Base-by-base conservation (phyloP, 1,140 invertebrate genomes). In the Antheraea mylitta region DNA sequence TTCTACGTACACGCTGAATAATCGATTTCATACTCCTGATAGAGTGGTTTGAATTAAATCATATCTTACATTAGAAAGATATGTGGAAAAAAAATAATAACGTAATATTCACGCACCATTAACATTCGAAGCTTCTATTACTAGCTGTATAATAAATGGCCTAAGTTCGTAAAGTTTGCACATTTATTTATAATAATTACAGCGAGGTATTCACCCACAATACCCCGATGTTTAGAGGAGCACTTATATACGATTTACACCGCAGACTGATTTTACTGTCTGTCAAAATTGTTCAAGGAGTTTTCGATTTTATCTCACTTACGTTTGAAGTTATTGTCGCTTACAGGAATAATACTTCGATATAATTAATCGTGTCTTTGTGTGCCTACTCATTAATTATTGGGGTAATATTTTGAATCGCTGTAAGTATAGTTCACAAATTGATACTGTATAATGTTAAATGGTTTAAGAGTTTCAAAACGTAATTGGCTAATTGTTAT, bases 121-220 rank as follows among this genome's bases (percentile, higher is more conserved):
- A 53, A 53, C 16, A 53, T 16, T 53, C 45, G 45, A 53, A 65
- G n/a, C 38, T 65, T 18, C 38, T 53, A 48, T 72, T 65, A 76
- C 80, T 82, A 78, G 78, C 76, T 70, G 67, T 65, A 22, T 74
- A 76, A 79, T 73, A 77, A 81, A 79, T 76, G 74, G 74, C 60
- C 48, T 60, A 77, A 78, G 64, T 76, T 79, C 38, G 63, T 64
- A 38, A 77, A 79, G 73, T 82, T 80, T 75, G 75, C 78, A 79
- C 80, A 78, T 80, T 82, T 81, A 79, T 83, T 86, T 78, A 79
- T 77, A 79, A 82, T 83, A 82, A 85, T 86, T 82, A 83, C 78
- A 53, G 66, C 65, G 70, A 81, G 80, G 79, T 80, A 82, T 81
- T 80, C 71, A 64, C 70, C 69, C 66, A 80, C 75, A 80, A 76